phyloP scores from a whole-genome alignment of 2,113 vertebrate genomes.

The Eonycteris spelaea region DNA sequence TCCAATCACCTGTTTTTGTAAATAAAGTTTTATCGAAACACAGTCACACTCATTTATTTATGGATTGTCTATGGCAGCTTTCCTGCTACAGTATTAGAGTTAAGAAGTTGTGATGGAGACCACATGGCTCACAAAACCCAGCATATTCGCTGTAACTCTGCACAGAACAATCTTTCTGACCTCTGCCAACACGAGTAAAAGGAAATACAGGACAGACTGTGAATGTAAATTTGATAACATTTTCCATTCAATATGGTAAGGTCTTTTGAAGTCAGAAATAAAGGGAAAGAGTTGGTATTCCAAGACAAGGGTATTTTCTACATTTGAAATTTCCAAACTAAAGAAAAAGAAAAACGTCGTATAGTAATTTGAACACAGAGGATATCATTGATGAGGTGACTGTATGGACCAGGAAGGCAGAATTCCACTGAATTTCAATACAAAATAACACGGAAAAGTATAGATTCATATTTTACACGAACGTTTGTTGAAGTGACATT shows the following conservation, averaged over 20 bases:
- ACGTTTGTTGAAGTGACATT: not conserved
- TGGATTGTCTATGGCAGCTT: not conserved
- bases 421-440: not conserved
- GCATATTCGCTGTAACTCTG: not conserved
- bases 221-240: not conserved
- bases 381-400: not conserved
- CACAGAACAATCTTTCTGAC: not conserved
- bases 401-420: not conserved
- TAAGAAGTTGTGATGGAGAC: not conserved
- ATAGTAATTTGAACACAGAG: not conserved
- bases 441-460: not conserved
- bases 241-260: conserved; percentile 4
- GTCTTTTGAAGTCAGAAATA: not conserved
- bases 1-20: not conserved
- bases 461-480: not conserved
- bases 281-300: not conserved
- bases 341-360: not conserved
- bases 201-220: not conserved
- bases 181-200: not conserved
- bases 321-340: not conserved
- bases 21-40: conserved; percentile 25
- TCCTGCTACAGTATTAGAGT: not conserved
- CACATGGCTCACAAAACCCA: fast-evolving
- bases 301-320: not conserved
- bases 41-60: not conserved